phyloP scores from a whole-genome alignment of 2,797 vertebrate species.

The Neostethus bicornis region DNA sequence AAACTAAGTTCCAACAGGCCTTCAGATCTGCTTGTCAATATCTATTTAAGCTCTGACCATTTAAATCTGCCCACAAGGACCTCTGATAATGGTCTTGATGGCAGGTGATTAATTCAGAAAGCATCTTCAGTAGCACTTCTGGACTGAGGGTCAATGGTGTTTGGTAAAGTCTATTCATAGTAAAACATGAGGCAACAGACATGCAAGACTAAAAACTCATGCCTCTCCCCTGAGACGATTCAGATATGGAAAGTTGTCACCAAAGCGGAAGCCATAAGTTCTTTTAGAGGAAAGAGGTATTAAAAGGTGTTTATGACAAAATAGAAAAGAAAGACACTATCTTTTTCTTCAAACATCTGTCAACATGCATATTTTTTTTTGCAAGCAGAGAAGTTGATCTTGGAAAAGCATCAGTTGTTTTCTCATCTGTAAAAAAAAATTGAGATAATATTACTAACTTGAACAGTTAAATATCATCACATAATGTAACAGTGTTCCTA shows the following conservation, averaged over 20 bases:
- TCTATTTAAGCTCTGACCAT: slow-evolving; percentile 26
- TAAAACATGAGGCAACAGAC: slow-evolving; percentile 52
- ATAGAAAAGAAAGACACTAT: neutral
- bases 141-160: slow-evolving; percentile 41
- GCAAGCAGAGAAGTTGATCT: neutral
- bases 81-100: slow-evolving; percentile 38
- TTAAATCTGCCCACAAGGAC: slow-evolving; percentile 10
- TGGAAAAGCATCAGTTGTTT: neutral
- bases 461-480: slow-evolving; percentile 22
- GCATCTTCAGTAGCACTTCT: slow-evolving; percentile 31
- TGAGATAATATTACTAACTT: neutral
- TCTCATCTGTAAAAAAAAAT: neutral
- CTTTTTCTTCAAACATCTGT: neutral
- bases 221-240: slow-evolving; percentile 11
- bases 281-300: neutral
- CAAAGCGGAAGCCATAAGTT: neutral
- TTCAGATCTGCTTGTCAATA: slow-evolving; percentile 22
- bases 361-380: neutral
- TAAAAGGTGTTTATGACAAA: neutral
- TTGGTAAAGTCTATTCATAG: slow-evolving; percentile 58
- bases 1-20: slow-evolving; percentile 4
- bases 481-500: slow-evolving; percentile 11
- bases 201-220: slow-evolving; percentile 41
- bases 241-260: slow-evolving; percentile 15
- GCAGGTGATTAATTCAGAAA: slow-evolving; percentile 33